A percentile compares a stretch with the other conserved stretches of the same genome.
These are phyloP conservation scores for Cyanoderma ruficeps DNA, from an alignment of 2,113 vertebrate species.

Conservation along the genomic window DNA sequence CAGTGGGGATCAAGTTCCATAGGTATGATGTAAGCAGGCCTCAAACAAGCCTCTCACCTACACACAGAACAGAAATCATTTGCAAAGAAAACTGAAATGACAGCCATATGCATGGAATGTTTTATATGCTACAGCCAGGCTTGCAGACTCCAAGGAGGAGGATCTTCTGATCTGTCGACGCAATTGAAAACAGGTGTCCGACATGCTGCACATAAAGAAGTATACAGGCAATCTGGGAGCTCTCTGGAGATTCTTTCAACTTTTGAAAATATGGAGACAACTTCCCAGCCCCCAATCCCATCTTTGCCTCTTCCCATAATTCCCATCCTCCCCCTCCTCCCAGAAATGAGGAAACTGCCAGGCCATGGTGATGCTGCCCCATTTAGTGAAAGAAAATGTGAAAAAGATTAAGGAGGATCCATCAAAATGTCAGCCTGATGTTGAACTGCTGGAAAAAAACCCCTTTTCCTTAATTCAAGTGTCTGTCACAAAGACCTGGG, in stretches of 20 bases:
- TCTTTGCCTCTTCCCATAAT: neutral
- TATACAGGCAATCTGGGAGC: constrained; percentile 71
- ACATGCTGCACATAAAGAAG: constrained; percentile 55
- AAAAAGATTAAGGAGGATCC: constrained; percentile 63
- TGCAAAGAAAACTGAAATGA: constrained; percentile 68
- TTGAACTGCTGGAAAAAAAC: constrained; percentile 14
- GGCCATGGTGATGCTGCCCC: constrained; percentile 1
- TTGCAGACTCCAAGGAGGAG: constrained; percentile 41
- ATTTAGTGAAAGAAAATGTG: constrained; percentile 59
- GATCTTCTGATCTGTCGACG: constrained; percentile 71
- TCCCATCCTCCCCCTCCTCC: neutral
- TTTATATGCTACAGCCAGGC: constrained; percentile 48
- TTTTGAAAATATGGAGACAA: constrained; percentile 67
- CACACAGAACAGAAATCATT: constrained; percentile 71
- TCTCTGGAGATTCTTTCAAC: constrained; percentile 71
- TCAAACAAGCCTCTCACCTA: constrained; percentile 67
- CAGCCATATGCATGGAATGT: constrained; percentile 65
- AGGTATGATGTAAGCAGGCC: constrained; percentile 72
- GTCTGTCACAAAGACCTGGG: neutral
- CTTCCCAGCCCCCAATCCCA: constrained; percentile 16
- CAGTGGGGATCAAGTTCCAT: constrained; percentile 72
- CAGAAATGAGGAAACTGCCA: constrained; percentile 41
- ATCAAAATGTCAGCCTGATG: constrained; percentile 55
- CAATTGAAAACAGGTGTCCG: constrained; percentile 80
- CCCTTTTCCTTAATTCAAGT: neutral